Evolutionary conservation across 2,888 invertebrate species (phyloP), one percentile per base, ranked within the genome.

Genomic region (Aquatica leii): DNA sequence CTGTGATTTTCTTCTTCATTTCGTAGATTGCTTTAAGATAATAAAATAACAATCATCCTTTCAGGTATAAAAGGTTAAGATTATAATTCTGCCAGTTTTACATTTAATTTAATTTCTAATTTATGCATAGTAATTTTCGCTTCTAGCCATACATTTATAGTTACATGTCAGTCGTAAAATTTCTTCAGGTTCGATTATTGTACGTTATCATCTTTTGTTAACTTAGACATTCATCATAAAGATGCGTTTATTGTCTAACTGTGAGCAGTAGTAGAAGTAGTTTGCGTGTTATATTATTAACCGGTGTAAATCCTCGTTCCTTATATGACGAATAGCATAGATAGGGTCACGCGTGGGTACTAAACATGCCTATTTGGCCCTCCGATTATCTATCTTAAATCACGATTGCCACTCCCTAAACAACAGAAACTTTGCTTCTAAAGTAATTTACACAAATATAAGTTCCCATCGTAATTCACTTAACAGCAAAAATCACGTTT

Each of bases 71-170:
- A 46, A 20, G n/a, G 20, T 5, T 40, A 20, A 50, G 51, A 56
- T 52, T 55, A 55, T 53, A 55, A 55, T 54, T 61, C 57, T 24
- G 57, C 52, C 35, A 20, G 37, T 55, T 62, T 62, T 53, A 51
- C 31, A 40, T 51, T 20, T 60, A 52, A 62, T 62, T 62, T 58
- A 46, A 53, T 58, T 57, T 53, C 57, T 62, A 62, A 62, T 62
- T 62, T 62, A 62, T 62, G 57, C 56, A 55, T 51, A 56, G 48
- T 51, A 24, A 53, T 46, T 46, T n/a, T 34, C 15, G 37, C 51
- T 62, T 35, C 51, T 15, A 15, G 49, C 57, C 62, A 57, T 58
- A 62, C 57, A 58, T 62, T 62, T 58, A 57, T 58, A 37, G 56
- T 56, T 48, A 53, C 15, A 51, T 31, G 21, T 41, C 50, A 51